These are phyloP conservation scores for Margarornis squamiger DNA, from an alignment of 2,797 vertebrate genomes.

Conservation along the genomic window DNA sequence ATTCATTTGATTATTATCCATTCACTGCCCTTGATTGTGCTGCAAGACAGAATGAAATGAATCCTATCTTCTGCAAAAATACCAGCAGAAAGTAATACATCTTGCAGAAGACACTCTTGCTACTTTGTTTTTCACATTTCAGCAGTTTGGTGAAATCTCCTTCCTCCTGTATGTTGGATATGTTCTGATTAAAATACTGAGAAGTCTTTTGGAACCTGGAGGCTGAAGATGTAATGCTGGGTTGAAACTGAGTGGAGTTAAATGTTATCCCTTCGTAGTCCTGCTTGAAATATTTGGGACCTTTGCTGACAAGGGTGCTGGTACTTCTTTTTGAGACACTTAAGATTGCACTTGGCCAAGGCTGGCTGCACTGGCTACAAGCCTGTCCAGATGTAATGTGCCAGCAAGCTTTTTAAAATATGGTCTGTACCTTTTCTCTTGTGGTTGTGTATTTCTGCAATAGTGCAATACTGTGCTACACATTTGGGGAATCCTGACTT, in stretches of 20 bases:
- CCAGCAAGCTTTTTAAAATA: background rate
- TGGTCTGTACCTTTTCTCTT: background rate
- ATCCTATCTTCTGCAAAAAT: background rate
- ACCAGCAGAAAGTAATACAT: background rate
- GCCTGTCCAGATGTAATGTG: background rate
- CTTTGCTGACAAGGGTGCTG: background rate
- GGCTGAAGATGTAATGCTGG: background rate
- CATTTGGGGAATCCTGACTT: background rate
- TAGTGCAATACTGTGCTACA: background rate
- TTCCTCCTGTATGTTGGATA: background rate
- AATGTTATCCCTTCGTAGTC: background rate
- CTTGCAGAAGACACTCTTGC: background rate
- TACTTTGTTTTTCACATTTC: background rate
- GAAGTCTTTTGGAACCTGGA: background rate
- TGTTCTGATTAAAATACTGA: background rate
- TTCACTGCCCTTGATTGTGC: background rate
- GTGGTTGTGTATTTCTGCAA: background rate
- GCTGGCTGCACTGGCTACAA: background rate
- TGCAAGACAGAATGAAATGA: conserved; percentile 32
- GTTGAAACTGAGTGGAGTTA: background rate
- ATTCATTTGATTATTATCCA: conserved; percentile 24
- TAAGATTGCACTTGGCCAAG: background rate
- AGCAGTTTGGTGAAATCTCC: background rate
- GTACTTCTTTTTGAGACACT: background rate
- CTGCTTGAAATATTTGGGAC: background rate